These are phyloP conservation scores for Euspilapteryx auroguttella DNA, from an alignment of 2,888 invertebrate species.

Conservation along the genomic window DNA sequence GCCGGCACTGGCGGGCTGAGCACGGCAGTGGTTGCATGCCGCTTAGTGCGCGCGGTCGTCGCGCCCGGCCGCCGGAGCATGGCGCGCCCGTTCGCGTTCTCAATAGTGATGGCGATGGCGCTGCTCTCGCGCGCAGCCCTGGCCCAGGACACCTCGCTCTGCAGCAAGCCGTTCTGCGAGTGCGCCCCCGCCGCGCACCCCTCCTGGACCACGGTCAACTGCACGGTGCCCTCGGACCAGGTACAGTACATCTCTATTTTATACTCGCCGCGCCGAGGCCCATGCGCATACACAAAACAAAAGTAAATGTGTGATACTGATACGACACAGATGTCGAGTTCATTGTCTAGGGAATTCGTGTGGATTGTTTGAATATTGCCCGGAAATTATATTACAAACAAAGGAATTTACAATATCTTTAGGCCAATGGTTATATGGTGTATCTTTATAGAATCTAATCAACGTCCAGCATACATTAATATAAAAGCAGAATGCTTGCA, in stretches of 20 bases:
- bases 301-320: conserved; percentile 1
- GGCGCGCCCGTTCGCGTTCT: conserved; percentile 35
- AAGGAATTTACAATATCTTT: too few species aligned
- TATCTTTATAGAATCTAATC: too few species aligned
- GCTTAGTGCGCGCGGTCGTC: conserved; percentile 27
- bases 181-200: conserved; percentile 60
- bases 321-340: background rate
- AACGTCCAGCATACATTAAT: too few species aligned
- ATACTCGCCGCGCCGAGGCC: conserved; percentile 1
- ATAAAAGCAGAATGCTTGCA: too few species aligned
- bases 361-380: too few species aligned
- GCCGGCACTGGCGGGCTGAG: conserved; percentile 8
- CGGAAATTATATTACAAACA: too few species aligned
- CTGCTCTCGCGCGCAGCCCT: conserved; percentile 25
- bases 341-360: background rate
- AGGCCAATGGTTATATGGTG: too few species aligned
- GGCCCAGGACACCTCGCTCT: conserved; percentile 34
- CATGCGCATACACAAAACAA: background rate
- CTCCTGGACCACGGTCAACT: conserved; percentile 66
- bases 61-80: conserved; percentile 42
- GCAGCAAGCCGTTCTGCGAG: conserved; percentile 60
- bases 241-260: conserved; percentile 34
- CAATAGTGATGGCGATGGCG: conserved; percentile 56
- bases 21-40: conserved; percentile 19
- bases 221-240: conserved; percentile 62